phyloP scores from a whole-genome alignment of 2,113 vertebrate genomes.

The Tetrao urogallus region DNA sequence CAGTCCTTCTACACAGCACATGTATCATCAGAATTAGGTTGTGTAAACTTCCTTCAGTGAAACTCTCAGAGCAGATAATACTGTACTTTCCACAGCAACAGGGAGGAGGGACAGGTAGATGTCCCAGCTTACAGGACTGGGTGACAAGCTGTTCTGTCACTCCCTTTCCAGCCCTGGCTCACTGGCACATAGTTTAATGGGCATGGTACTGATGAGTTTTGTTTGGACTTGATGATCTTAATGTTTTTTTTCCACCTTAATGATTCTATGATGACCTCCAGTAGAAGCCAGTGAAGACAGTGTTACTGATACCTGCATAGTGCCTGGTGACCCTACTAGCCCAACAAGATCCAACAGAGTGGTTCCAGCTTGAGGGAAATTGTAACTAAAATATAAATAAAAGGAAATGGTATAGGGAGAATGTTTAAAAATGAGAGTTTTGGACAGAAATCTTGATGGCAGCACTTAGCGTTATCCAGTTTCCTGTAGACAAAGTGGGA shows the following conservation, averaged over 20 bases:
- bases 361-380: not conserved
- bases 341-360: not conserved
- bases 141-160: not conserved
- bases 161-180: not conserved
- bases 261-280: not conserved
- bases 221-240: no score
- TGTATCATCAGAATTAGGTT: not conserved
- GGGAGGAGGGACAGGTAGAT: not conserved
- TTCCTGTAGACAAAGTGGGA: not conserved
- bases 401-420: not conserved
- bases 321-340: not conserved
- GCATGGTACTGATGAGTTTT: no score
- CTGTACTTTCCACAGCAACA: not conserved
- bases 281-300: not conserved
- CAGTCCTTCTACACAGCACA: accelerated
- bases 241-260: no score
- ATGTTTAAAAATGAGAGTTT: not conserved
- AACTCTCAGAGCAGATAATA: not conserved
- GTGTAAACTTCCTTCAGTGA: not conserved
- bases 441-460: not conserved
- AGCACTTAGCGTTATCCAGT: not conserved
- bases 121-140: not conserved
- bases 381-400: not conserved
- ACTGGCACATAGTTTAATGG: not conserved
- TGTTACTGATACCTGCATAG: not conserved